Evolutionary conservation across 2,797 vertebrate genomes (phyloP).

Genomic region (Anableps anableps): DNA sequence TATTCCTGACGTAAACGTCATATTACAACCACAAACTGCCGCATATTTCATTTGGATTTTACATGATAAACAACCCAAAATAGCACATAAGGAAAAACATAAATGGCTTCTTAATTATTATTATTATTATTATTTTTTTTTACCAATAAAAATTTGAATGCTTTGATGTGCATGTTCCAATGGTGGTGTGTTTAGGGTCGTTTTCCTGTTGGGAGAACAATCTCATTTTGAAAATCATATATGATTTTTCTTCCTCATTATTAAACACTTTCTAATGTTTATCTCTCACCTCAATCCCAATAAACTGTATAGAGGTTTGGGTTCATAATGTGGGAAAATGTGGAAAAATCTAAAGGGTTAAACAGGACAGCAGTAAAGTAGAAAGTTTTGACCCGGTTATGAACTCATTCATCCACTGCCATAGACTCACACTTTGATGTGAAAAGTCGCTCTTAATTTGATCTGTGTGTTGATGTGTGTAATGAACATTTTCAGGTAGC

Average conservation of each 20-base stretch:
- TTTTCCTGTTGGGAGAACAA: not conserved
- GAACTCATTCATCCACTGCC: not conserved
- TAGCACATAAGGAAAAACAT: not conserved
- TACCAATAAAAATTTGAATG: not conserved
- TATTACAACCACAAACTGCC: not conserved
- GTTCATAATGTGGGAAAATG: not conserved
- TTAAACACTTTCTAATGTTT: not conserved
- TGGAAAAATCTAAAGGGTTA: not conserved
- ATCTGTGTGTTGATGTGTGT: slow-evolving; percentile 31
- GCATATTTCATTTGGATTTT: not conserved
- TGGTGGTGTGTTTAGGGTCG: too few species aligned
- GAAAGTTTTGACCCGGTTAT: not conserved
- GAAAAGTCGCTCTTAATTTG: not conserved
- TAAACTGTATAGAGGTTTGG: not conserved
- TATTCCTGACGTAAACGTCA: not conserved
- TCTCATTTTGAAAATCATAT: not conserved
- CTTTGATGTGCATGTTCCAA: not conserved
- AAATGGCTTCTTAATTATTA: not conserved
- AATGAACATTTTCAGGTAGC: slow-evolving; percentile 83
- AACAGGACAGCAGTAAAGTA: not conserved
- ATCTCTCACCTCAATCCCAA: not conserved
- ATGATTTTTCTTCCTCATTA: not conserved
- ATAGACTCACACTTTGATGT: not conserved
- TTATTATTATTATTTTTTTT: not conserved
- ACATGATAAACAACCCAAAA: not conserved